Conservation (phyloP, 37 sponge, comb jelly and placozoan genomes). For the Oscarella lobularis region DNA sequence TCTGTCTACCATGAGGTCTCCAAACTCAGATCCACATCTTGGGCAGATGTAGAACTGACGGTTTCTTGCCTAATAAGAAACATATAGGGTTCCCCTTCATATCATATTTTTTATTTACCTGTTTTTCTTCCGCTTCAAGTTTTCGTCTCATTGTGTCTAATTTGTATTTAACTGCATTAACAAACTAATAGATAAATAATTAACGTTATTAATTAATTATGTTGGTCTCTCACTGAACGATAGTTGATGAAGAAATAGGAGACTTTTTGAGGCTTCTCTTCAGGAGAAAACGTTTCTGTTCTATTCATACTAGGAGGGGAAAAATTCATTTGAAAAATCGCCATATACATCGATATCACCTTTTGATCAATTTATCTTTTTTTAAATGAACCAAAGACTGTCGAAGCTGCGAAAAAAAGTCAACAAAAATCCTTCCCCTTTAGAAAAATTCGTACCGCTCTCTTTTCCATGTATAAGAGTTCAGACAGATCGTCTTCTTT, state of each 20-base stretch:
- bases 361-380: slow-evolving; percentile 63
- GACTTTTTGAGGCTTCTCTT: slow-evolving; percentile 13
- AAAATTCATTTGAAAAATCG: neutral
- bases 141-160: slow-evolving; percentile 67
- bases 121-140: slow-evolving; percentile 50
- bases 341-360: slow-evolving; percentile 15
- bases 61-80: slow-evolving; percentile 27
- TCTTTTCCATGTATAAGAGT: slow-evolving; percentile 18
- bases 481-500: slow-evolving; percentile 42
- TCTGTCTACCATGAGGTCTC: slow-evolving; percentile 67
- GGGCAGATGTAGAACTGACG: slow-evolving; percentile 66
- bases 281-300: slow-evolving; percentile 7
- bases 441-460: slow-evolving; percentile 20
- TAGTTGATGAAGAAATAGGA: slow-evolving; percentile 86
- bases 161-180: slow-evolving; percentile 85
- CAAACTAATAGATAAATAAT: slow-evolving; percentile 33
- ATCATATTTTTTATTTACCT: slow-evolving; percentile 1
- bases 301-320: neutral
- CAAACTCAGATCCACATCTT: slow-evolving; percentile 31
- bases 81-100: neutral
- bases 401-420: slow-evolving; percentile 23
- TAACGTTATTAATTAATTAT: neutral
- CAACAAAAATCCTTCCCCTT: neutral
- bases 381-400: slow-evolving; percentile 29
- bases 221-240: slow-evolving; percentile 9